A percentile compares a stretch with the other conserved stretches of the same genome.
Conservation (phyloP, 2,113 vertebrate species). For the Alexandromys fortis region DNA sequence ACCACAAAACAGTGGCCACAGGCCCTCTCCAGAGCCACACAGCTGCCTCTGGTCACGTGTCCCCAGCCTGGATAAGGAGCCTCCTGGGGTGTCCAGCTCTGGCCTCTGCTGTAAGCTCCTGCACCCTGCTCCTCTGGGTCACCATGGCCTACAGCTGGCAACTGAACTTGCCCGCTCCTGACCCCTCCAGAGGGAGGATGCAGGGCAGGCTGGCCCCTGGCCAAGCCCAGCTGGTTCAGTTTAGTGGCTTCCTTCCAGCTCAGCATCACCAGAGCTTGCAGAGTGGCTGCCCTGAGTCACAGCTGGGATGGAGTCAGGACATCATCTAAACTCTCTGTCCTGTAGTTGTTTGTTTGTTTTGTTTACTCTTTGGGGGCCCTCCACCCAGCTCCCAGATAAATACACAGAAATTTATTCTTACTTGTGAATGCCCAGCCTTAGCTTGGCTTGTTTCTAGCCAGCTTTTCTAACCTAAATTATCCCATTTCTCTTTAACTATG, state of each 20-base stretch:
- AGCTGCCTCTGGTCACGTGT: background rate
- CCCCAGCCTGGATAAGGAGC: background rate
- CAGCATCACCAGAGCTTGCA: background rate
- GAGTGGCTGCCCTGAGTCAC: background rate
- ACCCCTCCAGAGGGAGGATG: background rate
- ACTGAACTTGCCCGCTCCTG: background rate
- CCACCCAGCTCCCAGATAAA: background rate
- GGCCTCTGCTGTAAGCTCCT: background rate
- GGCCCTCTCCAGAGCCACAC: background rate
- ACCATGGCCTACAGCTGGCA: background rate
- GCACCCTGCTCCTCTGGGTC: background rate
- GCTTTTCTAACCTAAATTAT: background rate
- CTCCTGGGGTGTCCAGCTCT: background rate
- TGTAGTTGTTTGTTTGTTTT: background rate
- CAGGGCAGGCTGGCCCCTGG: too few relatives aligned
- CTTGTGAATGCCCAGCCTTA: background rate
- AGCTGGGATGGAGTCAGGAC: background rate
- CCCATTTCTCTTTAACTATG: background rate
- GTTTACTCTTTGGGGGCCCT: background rate
- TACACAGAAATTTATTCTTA: background rate
- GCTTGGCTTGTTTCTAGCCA: background rate
- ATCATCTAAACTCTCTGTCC: background rate
- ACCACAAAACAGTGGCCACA: background rate
- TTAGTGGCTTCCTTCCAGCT: background rate
- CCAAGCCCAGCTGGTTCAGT: background rate